A percentile compares a stretch with the other conserved stretches of the same genome.
Evolutionary conservation across 2,113 vertebrate genomes (phyloP).

Genomic region (Mustelus asterias): DNA sequence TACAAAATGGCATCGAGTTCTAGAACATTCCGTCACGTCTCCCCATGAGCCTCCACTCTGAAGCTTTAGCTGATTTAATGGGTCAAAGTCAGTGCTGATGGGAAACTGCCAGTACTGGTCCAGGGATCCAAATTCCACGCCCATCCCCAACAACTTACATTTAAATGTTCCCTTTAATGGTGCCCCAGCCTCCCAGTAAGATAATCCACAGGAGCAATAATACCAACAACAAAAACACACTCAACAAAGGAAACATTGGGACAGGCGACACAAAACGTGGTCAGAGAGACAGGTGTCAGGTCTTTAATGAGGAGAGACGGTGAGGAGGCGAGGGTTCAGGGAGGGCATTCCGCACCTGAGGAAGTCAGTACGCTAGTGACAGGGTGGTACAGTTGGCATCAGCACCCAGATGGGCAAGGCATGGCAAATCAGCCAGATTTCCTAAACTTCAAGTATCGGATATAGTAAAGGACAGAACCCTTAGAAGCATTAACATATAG

Average conservation of each 20-base stretch:
- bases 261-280: neutral
- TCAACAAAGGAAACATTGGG: neutral
- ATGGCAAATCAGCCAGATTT: no score
- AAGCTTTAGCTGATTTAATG: neutral
- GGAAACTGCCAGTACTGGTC: neutral
- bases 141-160: neutral
- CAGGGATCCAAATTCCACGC: neutral
- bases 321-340: neutral
- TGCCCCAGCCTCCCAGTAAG: neutral
- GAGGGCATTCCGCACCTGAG: neutral
- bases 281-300: neutral
- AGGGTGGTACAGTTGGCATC: neutral
- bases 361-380: neutral
- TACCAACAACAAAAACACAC: neutral
- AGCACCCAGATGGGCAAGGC: neutral
- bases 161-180: neutral
- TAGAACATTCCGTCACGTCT: neutral
- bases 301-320: no score
- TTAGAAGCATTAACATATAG: no score
- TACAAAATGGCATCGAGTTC: neutral
- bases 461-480: no score
- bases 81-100: neutral
- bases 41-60: neutral
- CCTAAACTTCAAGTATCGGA: neutral
- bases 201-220: neutral